A percentile compares a stretch with the other conserved stretches of the same genome.
phyloP scores from a whole-genome alignment of 2,113 vertebrate genomes.

The Gallinago undulata region DNA sequence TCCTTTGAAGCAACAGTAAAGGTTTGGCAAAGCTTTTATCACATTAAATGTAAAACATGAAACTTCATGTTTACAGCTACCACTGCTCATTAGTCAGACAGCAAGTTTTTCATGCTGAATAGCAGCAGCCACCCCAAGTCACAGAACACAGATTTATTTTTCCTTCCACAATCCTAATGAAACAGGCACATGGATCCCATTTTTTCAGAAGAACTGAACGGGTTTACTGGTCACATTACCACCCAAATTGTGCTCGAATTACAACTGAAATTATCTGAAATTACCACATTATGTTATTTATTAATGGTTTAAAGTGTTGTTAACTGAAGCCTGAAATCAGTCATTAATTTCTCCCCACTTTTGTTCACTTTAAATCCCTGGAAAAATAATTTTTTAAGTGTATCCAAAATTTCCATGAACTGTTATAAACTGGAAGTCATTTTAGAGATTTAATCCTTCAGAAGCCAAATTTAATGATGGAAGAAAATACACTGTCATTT shows the following conservation, averaged over 20 bases:
- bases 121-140: background rate
- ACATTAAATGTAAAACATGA: background rate
- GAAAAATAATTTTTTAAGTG: background rate
- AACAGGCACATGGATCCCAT: background rate
- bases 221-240: background rate
- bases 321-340: background rate
- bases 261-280: background rate
- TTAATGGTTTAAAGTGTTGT: background rate
- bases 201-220: background rate
- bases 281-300: background rate
- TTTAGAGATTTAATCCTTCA: background rate
- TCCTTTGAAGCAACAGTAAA: slow-evolving; percentile 28
- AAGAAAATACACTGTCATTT: background rate
- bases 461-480: background rate
- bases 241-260: background rate
- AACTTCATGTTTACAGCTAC: background rate
- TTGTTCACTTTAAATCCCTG: background rate
- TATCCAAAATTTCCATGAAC: background rate
- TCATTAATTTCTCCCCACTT: background rate
- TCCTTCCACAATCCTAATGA: background rate
- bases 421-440: background rate
- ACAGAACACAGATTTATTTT: background rate
- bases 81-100: background rate
- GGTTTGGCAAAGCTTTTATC: slow-evolving; percentile 9
- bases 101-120: background rate